Evolutionary conservation across 2,797 vertebrate species (phyloP).

Genomic region (Gallinago nigripennis): DNA sequence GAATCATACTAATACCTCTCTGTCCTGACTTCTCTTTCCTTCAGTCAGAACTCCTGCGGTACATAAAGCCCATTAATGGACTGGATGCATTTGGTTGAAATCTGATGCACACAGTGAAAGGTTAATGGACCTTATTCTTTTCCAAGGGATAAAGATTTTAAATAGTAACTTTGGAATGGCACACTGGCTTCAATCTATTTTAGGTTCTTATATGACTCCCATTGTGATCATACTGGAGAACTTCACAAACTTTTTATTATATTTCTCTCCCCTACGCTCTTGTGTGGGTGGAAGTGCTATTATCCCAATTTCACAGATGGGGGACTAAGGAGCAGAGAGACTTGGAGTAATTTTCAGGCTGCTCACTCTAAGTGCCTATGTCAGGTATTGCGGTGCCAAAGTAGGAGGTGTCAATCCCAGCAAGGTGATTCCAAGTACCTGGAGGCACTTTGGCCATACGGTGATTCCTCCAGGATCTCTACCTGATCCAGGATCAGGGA

Average conservation of each 20-base stretch:
- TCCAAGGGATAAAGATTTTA: slow-evolving; percentile 59
- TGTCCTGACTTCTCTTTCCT: slow-evolving; percentile 20
- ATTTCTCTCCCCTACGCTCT: slow-evolving; percentile 17
- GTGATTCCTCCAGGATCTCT: neutral
- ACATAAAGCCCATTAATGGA: slow-evolving; percentile 63
- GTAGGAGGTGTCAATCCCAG: neutral
- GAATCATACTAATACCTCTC: slow-evolving; percentile 8
- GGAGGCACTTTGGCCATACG: neutral
- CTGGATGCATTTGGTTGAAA: slow-evolving; percentile 62
- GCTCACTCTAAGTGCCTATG: slow-evolving; percentile 10
- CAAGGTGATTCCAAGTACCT: slow-evolving; percentile 10
- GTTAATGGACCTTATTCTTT: slow-evolving; percentile 67
- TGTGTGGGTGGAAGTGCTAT: slow-evolving; percentile 16
- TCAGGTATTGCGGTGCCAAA: slow-evolving; percentile 14
- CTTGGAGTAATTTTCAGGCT: slow-evolving; percentile 50
- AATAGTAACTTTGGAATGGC: slow-evolving; percentile 57
- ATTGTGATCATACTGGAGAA: slow-evolving; percentile 21
- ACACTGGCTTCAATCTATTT: slow-evolving; percentile 65
- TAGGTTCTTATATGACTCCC: slow-evolving; percentile 63
- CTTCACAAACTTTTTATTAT: slow-evolving; percentile 65
- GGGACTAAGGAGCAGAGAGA: slow-evolving; percentile 38
- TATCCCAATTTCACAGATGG: slow-evolving; percentile 60
- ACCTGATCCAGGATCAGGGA: neutral
- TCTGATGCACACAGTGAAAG: slow-evolving; percentile 58
- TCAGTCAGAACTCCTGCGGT: slow-evolving; percentile 40